Evolutionary conservation across 2,113 vertebrate genomes (phyloP).

Genomic region (Pteruthius melanotis): DNA sequence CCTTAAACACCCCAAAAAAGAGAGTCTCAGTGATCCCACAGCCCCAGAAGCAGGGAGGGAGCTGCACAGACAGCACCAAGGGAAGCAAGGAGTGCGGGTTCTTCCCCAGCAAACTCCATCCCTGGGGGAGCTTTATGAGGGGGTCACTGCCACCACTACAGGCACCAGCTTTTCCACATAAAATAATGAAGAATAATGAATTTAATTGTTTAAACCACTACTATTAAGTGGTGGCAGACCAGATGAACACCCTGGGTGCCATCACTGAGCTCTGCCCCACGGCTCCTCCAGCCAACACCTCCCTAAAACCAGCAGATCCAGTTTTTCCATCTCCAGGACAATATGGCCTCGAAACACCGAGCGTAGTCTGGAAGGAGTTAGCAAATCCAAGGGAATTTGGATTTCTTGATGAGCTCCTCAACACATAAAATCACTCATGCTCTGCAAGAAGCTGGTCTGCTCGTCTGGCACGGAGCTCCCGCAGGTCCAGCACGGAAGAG

Average conservation of each 20-base stretch:
- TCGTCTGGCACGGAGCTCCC: background rate
- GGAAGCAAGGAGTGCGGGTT: fast-evolving
- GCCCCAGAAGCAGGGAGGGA: background rate
- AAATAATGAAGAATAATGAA: background rate
- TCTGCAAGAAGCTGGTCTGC: background rate
- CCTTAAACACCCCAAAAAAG: background rate
- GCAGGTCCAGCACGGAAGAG: background rate
- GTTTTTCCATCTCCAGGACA: background rate
- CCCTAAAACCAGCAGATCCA: background rate
- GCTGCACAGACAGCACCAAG: fast-evolving
- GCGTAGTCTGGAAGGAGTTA: background rate
- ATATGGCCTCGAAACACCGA: background rate
- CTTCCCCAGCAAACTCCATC: background rate
- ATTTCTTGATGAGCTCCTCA: constrained; percentile 19
- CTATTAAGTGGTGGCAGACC: background rate
- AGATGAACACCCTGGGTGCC: background rate
- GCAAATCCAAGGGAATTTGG: background rate
- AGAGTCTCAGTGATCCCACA: background rate
- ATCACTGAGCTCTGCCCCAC: background rate
- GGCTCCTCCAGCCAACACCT: background rate
- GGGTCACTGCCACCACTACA: fast-evolving
- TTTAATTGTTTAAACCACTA: background rate
- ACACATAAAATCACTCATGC: background rate
- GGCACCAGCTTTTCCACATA: background rate
- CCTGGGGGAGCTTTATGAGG: fast-evolving